These are phyloP conservation scores for Trichosurus vulpecula DNA, from an alignment of 2,797 vertebrate genomes.

Conservation along the genomic window DNA sequence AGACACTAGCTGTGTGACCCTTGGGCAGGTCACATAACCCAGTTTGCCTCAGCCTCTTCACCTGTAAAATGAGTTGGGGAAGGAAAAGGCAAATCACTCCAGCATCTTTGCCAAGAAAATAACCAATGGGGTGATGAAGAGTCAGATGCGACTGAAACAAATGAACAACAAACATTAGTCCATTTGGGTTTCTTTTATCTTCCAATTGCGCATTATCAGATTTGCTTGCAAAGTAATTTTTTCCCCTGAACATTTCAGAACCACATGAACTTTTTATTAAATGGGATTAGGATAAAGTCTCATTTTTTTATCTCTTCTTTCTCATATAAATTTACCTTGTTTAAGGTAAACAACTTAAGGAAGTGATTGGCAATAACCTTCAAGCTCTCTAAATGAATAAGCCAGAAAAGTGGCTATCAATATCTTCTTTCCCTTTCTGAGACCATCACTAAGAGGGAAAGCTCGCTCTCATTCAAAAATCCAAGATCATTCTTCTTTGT, in stretches of 20 bases:
- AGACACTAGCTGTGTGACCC: neutral
- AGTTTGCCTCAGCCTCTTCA: neutral
- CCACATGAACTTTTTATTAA: neutral
- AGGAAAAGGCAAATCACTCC: neutral
- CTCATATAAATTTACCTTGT: neutral
- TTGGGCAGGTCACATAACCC: neutral
- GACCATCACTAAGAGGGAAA: neutral
- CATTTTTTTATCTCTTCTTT: neutral
- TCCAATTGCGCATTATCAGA: neutral
- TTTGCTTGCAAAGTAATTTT: neutral
- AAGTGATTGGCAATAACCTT: neutral
- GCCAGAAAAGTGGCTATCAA: neutral
- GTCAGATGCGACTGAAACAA: neutral
- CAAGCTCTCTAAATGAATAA: neutral
- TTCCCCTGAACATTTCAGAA: neutral
- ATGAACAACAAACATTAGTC: neutral
- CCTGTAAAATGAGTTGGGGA: neutral
- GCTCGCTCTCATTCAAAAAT: neutral
- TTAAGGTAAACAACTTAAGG: neutral
- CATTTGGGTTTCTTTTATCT: neutral
- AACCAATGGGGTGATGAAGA: neutral
- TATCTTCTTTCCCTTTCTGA: neutral
- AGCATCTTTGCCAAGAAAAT: no score
- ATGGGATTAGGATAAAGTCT: neutral
- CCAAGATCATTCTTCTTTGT: neutral